Base-by-base conservation (phyloP, 2,113 vertebrate species). In the Eurystomus gularis region DNA sequence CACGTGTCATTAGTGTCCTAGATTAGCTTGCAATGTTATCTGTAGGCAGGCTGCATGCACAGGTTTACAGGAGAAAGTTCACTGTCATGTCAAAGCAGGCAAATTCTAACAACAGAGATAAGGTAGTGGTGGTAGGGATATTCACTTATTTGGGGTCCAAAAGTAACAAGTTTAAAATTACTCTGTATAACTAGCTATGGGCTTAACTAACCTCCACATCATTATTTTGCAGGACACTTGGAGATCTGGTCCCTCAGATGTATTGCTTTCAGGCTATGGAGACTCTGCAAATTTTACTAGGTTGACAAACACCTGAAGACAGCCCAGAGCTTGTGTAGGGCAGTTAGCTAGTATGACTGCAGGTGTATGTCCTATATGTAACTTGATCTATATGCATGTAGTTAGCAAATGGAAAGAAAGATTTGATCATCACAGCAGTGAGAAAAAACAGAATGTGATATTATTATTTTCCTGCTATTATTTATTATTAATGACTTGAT, bases 381-480 rank as follows among this genome's bases (percentile, higher is more conserved):
- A 81, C 72, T 69, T 82, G 77, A 93, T 95, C 91, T 78, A 72
- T 80, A 86, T 1, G 0, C 25, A 2, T 1, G 0, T 70, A 92
- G 62, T 37, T 91, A 94, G 66, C 82, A 87, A 94, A 86, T 39
- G 39, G 76, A 94, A 95, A 90, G 71, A 86, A 94, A 86, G 55
- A 89, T 82, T 85, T 97, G 54, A 93, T 92, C 85, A 93, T 97
- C 93, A 88, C 60, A 95, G 93, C 68, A 91, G 80, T 17, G 21
- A 97, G 92, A 95, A 97, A 97, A 97, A 97, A 95, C 95, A 95
- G 96, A 97, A 96, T 96, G 86, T 91, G 73, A 91, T 95, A 95
- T 97, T 92, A 96, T 92, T 97, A 90, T 97, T 97, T 97, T 93
- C 65, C 64, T 95, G 42, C 77, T 86, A 66, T 94, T 93, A 88